A percentile compares a stretch with the other conserved stretches of the same genome.
phyloP scores from a whole-genome alignment of 2,888 invertebrate genomes.

The Athalia cordata region DNA sequence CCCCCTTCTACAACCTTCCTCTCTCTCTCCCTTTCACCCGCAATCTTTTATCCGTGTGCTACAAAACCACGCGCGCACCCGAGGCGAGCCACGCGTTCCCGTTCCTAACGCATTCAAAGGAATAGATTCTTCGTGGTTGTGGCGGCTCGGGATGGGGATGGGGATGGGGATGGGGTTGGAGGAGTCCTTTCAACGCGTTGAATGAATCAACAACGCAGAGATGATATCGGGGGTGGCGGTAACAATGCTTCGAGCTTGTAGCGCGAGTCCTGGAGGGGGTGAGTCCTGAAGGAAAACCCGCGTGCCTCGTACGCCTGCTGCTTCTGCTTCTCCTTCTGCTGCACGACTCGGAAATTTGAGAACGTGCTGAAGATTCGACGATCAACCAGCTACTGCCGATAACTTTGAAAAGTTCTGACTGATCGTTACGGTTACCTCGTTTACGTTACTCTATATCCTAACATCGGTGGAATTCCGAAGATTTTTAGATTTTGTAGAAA shows the following conservation, averaged over 20 bases:
- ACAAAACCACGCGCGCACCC: conserved; percentile 34
- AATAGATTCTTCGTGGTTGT: conserved; percentile 56
- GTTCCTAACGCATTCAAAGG: conserved; percentile 54
- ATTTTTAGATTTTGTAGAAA: no score
- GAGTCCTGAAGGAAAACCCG: conserved; percentile 24
- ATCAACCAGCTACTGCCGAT: no score
- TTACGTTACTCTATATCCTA: no score
- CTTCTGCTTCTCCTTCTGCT: no score
- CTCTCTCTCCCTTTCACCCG: not conserved
- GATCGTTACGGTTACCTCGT: no score
- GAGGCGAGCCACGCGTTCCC: conserved; percentile 9
- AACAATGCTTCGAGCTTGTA: conserved; percentile 55
- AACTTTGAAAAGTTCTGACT: no score
- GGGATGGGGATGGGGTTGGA: conserved; percentile 51
- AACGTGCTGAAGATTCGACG: no score
- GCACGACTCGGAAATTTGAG: no score
- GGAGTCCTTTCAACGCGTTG: conserved; percentile 56
- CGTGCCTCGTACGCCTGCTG: conserved; percentile 29
- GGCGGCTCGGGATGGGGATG: conserved; percentile 51
- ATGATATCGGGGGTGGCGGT: conserved; percentile 57
- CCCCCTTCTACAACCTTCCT: conserved; percentile 8
- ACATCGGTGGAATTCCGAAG: no score
- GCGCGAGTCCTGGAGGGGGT: conserved; percentile 49
- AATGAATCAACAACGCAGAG: conserved; percentile 61
- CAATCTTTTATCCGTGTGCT: conserved; percentile 44